These are phyloP conservation scores for Babylonia areolata DNA, from an alignment of 1,140 invertebrate genomes.

Conservation along the genomic window DNA sequence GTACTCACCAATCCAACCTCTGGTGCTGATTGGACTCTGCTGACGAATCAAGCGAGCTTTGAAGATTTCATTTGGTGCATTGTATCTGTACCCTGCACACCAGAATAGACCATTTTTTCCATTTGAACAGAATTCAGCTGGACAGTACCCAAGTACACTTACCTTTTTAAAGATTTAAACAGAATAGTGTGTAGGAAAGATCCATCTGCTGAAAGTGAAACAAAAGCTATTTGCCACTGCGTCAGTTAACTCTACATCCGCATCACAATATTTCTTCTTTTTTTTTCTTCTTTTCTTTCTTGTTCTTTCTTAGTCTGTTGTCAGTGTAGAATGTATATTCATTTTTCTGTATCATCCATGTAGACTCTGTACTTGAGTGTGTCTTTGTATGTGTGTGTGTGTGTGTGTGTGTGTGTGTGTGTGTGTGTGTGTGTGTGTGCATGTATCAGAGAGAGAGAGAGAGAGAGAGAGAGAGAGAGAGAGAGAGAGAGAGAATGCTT, in stretches of 20 bases:
- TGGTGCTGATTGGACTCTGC: not conserved
- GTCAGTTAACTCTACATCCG: not conserved
- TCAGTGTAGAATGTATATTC: too few species aligned
- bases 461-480: too few species aligned
- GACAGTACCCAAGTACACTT: not conserved
- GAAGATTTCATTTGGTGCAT: slow-evolving; percentile 42
- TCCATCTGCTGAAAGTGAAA: too few species aligned
- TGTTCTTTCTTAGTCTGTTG: not conserved
- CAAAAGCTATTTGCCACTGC: too few species aligned
- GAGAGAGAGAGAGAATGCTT: too few species aligned
- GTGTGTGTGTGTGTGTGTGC: too few species aligned
- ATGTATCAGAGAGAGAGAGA: too few species aligned
- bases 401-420: too few species aligned
- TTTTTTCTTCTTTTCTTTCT: not conserved
- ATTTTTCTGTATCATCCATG: too few species aligned
- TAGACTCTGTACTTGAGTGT: not conserved
- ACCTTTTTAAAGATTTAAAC: not conserved
- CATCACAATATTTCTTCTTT: not conserved
- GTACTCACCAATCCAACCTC: slow-evolving; percentile 11
- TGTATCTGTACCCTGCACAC: slow-evolving; percentile 45
- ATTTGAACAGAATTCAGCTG: not conserved
- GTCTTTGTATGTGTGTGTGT: not conserved
- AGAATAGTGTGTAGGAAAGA: too few species aligned
- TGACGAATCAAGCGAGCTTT: slow-evolving; percentile 32
- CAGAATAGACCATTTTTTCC: not conserved